A percentile compares a stretch with the other conserved stretches of the same genome.
Conservation (phyloP, 2,797 vertebrate genomes). For the Smutsia temminckii region DNA sequence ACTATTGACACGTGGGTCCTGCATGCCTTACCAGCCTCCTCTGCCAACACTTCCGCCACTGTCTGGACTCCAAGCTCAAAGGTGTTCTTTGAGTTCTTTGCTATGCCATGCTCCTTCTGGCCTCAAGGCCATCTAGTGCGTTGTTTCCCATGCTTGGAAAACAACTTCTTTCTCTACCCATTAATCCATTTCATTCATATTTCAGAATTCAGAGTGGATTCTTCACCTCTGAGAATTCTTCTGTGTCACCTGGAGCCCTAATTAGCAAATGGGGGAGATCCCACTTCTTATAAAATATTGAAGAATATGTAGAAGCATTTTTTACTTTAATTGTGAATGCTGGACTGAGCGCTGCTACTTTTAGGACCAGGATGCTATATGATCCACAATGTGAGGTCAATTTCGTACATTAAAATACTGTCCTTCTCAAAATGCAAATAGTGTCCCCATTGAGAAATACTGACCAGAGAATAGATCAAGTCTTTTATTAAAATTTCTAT, state of each 20-base stretch:
- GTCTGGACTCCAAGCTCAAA: neutral
- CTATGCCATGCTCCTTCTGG: neutral
- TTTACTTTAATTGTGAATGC: neutral
- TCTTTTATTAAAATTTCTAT: neutral
- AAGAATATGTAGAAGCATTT: neutral
- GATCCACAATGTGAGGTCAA: neutral
- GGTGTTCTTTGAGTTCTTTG: neutral
- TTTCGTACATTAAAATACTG: neutral
- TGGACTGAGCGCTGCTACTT: rapidly evolving
- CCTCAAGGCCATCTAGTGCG: neutral
- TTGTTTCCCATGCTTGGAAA: neutral
- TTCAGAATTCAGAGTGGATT: neutral
- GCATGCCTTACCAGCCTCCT: neutral
- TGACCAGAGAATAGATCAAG: neutral
- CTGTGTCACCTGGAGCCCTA: neutral
- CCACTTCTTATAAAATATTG: neutral
- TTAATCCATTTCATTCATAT: neutral
- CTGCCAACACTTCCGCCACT: neutral
- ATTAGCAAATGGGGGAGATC: neutral
- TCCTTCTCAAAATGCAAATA: conserved; percentile 14
- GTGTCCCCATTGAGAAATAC: neutral
- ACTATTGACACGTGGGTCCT: neutral
- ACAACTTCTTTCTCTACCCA: neutral
- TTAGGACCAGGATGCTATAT: neutral
- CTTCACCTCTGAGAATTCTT: neutral